phyloP scores from a whole-genome alignment of 2,888 invertebrate species.

The Dysmachus trigonus region DNA sequence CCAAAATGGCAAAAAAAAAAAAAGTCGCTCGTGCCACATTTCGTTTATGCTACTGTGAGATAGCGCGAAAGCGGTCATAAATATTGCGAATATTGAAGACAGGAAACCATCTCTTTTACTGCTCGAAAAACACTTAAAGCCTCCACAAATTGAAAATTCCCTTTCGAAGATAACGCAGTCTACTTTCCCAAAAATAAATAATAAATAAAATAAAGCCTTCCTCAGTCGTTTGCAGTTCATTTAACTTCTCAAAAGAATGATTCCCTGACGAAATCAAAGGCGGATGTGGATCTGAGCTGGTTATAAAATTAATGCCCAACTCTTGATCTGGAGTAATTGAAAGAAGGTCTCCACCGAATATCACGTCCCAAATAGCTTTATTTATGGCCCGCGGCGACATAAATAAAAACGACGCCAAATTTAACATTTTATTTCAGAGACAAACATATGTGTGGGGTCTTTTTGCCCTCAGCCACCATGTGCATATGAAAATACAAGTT shows the following conservation, averaged over 20 bases:
- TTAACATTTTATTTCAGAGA: neutral
- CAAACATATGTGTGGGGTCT: neutral
- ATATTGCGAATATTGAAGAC: neutral
- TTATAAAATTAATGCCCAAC: neutral
- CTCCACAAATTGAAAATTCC: neutral
- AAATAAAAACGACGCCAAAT: neutral
- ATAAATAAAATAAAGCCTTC: neutral
- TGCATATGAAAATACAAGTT: neutral
- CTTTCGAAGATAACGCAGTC: neutral
- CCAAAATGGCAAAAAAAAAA: neutral
- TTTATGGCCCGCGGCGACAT: neutral
- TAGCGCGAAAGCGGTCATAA: neutral
- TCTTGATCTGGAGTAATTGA: neutral
- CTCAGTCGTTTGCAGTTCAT: neutral
- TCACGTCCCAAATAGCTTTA: neutral
- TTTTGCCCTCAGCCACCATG: neutral
- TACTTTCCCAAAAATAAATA: neutral
- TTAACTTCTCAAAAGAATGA: neutral
- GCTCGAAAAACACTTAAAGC: neutral
- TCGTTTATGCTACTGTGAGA: neutral
- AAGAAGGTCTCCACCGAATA: neutral
- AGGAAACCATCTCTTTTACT: neutral
- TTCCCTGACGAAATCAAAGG: neutral
- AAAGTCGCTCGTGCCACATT: neutral
- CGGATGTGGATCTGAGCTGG: neutral